phyloP scores from a whole-genome alignment of 1,140 invertebrate genomes.

The Zaprionus tsacasi region DNA sequence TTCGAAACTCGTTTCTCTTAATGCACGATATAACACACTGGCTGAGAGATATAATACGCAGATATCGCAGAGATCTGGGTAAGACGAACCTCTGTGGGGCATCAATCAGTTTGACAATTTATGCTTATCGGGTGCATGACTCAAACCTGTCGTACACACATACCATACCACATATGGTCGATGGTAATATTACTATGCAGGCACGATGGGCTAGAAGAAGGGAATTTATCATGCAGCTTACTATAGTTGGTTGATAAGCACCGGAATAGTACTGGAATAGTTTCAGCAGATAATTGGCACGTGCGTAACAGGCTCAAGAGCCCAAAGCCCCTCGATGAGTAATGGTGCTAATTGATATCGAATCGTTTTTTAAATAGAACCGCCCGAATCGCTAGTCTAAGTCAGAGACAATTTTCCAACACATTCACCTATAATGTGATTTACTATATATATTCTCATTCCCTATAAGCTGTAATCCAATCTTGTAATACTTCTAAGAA shows the following conservation, averaged over 20 bases:
- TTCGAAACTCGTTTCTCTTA: conserved; percentile 38
- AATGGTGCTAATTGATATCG: conserved; percentile 13
- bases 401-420: too few relatives aligned
- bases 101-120: conserved; percentile 2
- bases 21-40: conserved; percentile 14
- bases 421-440: not conserved
- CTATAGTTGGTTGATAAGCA: not conserved
- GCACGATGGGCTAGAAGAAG: not conserved
- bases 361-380: not conserved
- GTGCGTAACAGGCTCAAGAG: conserved; percentile 10
- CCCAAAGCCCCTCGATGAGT: conserved; percentile 14
- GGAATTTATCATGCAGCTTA: conserved; percentile 1
- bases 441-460: not conserved
- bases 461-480: not conserved
- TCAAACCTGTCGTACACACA: not conserved
- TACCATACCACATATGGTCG: not conserved
- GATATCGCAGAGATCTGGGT: conserved; percentile 6
- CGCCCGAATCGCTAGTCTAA: not conserved
- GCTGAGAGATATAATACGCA: conserved; percentile 17
- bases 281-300: conserved; percentile 21
- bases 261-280: not conserved
- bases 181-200: not conserved
- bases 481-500: not conserved
- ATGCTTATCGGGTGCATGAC: conserved; percentile 2
- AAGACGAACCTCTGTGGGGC: conserved; percentile 37